Base-by-base conservation (phyloP, 2,797 vertebrate species). In the Balearica regulorum region DNA sequence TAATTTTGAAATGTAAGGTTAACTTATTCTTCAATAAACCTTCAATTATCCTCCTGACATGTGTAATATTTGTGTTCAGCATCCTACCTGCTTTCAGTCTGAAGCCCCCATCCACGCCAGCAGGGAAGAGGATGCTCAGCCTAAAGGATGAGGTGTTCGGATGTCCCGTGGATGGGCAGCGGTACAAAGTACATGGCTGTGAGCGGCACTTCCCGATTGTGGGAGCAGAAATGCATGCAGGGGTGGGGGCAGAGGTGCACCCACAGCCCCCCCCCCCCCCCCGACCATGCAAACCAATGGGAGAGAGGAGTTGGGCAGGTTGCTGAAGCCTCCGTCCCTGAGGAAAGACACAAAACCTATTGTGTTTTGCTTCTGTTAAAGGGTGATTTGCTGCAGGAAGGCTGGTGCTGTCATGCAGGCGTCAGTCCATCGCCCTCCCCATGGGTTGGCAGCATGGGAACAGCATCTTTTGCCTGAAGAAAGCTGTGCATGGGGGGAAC, bases 391-490 rank as follows among this genome's bases (percentile, higher is more conserved):
- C 86, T 86, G 69, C 71, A 76, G 76, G 21, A 90, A 15, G 26
- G 19, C 8, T 13, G 12, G 39, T 39, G 71, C 4, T 24, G n/a
- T 12, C 5, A 1, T 17, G 41, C 15, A 57, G 53, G 6, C 4
- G 1, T 77, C 41, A 48, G 17, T 13, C 31, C 33, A 5, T 7
- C 2, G 0, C 22, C 7, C 15, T 58, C 35, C 9, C n/a, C 0
- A 0, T 8, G 41, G 24, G 4, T 53, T 76, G 83, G 54, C 37
- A 55, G 51, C 17, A 4, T 1, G 13, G 37, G 28, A 79, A 11
- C 19, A 61, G 13, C 35, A 82, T 1, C 39, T n/a, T 71, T 62
- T 62, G 3, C 48, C 39, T 54, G 28, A 11, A 5, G 17, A 14
- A 37, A 62, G 12, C 26, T 70, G 13, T 44, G n/a, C 12, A 4